These are phyloP conservation scores for Planococcus citri DNA, from an alignment of 1,140 invertebrate genomes.

Conservation along the genomic window DNA sequence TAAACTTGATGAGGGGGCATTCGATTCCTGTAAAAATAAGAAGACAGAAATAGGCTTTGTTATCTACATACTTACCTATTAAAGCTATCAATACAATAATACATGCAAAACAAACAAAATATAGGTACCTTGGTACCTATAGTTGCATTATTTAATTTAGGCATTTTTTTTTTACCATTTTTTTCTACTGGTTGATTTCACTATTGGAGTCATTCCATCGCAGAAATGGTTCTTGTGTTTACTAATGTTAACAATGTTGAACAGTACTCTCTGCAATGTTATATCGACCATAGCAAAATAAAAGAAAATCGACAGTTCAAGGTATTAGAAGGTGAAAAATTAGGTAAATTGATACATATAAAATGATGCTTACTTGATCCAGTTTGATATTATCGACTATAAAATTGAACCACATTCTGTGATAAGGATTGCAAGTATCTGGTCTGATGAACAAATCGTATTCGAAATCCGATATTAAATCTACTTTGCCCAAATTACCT, in stretches of 20 bases:
- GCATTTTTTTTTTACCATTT: slow-evolving; percentile 79
- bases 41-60: not conserved
- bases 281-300: not conserved
- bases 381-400: slow-evolving; percentile 89
- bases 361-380: slow-evolving; percentile 54
- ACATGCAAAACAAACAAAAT: too few relatives aligned
- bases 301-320: not conserved
- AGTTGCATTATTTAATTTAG: too few relatives aligned
- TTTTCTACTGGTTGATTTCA: slow-evolving; percentile 77
- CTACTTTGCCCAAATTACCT: slow-evolving; percentile 91
- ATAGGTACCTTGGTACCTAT: too few relatives aligned
- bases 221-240: slow-evolving; percentile 81
- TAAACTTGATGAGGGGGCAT: slow-evolving; percentile 77
- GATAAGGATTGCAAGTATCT: slow-evolving; percentile 86
- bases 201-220: slow-evolving; percentile 81
- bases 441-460: slow-evolving; percentile 94
- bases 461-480: slow-evolving; percentile 84
- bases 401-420: slow-evolving; percentile 96
- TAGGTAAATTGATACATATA: too few relatives aligned
- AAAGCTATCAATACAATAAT: too few relatives aligned
- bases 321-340: not conserved
- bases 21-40: slow-evolving; percentile 52
- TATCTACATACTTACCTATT: not conserved
- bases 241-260: slow-evolving; percentile 95
- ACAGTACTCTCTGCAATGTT: slow-evolving; percentile 72